phyloP scores from a whole-genome alignment of 2,888 invertebrate species.

The Lasioglossum morio region DNA sequence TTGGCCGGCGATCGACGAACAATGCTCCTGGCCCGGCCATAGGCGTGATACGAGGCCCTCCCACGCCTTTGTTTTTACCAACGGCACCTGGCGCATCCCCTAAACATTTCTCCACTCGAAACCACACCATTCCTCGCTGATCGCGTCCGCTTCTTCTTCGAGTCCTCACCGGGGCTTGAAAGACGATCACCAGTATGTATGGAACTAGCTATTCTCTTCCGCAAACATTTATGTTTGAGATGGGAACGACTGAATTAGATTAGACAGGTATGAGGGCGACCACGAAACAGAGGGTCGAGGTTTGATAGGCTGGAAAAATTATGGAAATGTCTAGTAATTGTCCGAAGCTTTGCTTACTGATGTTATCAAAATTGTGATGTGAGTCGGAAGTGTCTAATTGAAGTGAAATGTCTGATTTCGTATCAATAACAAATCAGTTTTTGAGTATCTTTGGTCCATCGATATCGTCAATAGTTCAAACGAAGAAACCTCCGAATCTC shows the following conservation, averaged over 20 bases:
- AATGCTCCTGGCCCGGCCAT: constrained; percentile 19
- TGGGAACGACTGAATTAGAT: not conserved
- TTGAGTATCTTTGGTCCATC: not conserved
- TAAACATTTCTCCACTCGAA: not conserved
- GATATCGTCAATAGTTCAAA: not conserved
- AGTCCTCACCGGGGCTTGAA: not conserved
- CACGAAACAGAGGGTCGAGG: not conserved
- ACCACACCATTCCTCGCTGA: not conserved
- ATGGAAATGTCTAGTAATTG: too few species aligned
- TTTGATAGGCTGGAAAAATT: not conserved
- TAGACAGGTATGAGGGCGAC: not conserved
- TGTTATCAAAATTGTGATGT: not conserved
- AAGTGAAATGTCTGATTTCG: too few species aligned
- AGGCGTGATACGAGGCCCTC: not conserved
- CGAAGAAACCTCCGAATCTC: not conserved
- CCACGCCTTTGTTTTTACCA: not conserved
- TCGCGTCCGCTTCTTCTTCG: not conserved
- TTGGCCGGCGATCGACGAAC: constrained; percentile 48
- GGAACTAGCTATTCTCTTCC: not conserved
- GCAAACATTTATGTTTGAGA: not conserved
- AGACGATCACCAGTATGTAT: not conserved
- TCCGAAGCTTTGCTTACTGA: not conserved
- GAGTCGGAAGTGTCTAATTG: too few species aligned
- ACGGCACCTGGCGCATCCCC: not conserved
- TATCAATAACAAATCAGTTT: not conserved